Conservation (phyloP, 2,888 invertebrate genomes). For the Amiota mariae region DNA sequence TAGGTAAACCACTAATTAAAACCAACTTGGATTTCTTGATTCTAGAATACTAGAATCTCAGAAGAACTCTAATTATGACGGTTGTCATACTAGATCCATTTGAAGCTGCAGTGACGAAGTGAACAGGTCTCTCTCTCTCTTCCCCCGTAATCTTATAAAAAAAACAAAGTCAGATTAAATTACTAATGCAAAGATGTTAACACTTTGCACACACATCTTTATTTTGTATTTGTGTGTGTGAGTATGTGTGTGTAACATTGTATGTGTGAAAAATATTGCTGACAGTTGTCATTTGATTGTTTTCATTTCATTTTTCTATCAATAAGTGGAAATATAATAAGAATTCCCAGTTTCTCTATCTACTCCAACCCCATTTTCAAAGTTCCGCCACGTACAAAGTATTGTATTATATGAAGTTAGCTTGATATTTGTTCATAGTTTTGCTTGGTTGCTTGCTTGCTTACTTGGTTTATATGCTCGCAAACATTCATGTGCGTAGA, state of each 20-base stretch:
- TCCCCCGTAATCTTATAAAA: too few species aligned
- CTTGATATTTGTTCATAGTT: conserved; percentile 8
- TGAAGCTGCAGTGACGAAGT: too few species aligned
- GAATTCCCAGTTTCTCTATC: neutral
- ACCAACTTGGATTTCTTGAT: too few species aligned
- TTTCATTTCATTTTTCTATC: conserved; percentile 61
- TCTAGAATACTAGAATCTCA: too few species aligned
- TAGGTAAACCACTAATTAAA: too few species aligned
- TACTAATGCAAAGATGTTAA: too few species aligned
- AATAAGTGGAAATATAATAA: conserved; percentile 59
- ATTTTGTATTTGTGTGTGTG: neutral
- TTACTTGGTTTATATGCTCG: neutral
- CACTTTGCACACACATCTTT: too few species aligned
- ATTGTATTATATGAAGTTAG: neutral
- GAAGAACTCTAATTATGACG: too few species aligned
- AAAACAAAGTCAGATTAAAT: too few species aligned
- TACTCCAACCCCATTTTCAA: neutral
- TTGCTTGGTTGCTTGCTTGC: neutral
- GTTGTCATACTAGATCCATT: too few species aligned
- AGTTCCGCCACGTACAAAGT: neutral
- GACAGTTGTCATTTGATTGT: conserved; percentile 64
- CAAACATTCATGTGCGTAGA: neutral
- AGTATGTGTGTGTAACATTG: neutral
- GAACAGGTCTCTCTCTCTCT: too few species aligned
- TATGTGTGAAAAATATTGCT: conserved; percentile 36